Evolutionary conservation across 2,888 invertebrate genomes (phyloP).

Genomic region (Sphaerolaimus hirsutus): DNA sequence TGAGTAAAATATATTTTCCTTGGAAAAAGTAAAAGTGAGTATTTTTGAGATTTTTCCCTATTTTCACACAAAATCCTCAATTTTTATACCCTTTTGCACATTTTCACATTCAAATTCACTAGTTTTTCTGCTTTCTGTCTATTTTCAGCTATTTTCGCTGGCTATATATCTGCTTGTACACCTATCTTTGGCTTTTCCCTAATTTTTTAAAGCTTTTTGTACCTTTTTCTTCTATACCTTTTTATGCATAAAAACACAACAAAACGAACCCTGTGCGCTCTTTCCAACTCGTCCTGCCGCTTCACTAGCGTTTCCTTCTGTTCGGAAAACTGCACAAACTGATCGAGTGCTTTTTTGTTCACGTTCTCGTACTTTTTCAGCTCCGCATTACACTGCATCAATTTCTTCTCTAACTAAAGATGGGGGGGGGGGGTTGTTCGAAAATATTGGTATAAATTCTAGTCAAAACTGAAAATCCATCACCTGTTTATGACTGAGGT

Average conservation of each 20-base stretch:
- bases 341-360: conserved; percentile 94
- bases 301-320: conserved; percentile 89
- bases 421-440: neutral
- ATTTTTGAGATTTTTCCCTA: too few relatives aligned
- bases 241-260: neutral
- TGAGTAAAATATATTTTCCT: too few relatives aligned
- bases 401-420: conserved; percentile 61
- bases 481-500: conserved; percentile 34
- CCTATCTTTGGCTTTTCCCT: too few relatives aligned
- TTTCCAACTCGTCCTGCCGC: conserved; percentile 78
- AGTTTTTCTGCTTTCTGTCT: too few relatives aligned
- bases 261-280: conserved; percentile 41
- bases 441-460: neutral
- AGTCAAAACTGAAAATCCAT: neutral
- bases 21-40: too few relatives aligned
- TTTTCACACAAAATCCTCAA: too few relatives aligned
- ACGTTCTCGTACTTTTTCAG: conserved; percentile 96
- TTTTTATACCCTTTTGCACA: too few relatives aligned
- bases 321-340: conserved; percentile 92
- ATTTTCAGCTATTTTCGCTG: too few relatives aligned
- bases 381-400: conserved; percentile 80
- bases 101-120: too few relatives aligned
- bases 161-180: too few relatives aligned
- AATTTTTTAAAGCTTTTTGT: too few relatives aligned
- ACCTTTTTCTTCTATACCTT: too few relatives aligned